Conservation (phyloP, 2,113 vertebrate species). For the Turnix velox region DNA sequence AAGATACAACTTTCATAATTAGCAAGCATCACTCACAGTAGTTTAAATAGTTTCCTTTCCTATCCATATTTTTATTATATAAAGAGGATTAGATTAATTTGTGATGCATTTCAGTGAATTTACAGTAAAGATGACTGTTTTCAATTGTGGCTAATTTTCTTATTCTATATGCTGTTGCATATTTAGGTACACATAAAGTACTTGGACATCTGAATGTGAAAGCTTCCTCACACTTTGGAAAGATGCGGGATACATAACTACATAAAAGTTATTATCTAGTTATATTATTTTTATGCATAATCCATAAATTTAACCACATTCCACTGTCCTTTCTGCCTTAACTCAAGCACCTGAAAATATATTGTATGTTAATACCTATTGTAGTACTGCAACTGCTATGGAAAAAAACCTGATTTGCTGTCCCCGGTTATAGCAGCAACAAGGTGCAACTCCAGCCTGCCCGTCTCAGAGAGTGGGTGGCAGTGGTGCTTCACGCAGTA, state of each 20-base stretch:
- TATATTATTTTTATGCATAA: not conserved
- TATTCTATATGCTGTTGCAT: not conserved
- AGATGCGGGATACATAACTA: not conserved
- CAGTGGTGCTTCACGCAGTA: not conserved
- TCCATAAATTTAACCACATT: not conserved
- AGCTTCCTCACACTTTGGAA: constrained; percentile 8
- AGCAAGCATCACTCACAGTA: not conserved
- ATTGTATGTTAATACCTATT: not conserved
- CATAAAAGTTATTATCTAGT: not conserved
- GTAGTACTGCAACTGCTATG: not conserved
- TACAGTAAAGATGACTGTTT: not conserved
- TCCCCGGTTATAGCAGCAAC: not conserved
- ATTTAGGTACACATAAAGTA: not conserved
- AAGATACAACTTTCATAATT: not conserved
- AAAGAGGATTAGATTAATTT: not conserved
- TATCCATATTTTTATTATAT: not conserved
- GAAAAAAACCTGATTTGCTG: not conserved
- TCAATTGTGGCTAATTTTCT: not conserved
- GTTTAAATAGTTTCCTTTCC: not conserved
- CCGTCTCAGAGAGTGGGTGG: not conserved
- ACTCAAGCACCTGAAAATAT: not conserved
- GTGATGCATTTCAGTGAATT: not conserved
- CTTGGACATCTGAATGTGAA: not conserved
- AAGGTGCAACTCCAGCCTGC: not conserved
- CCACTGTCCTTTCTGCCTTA: not conserved